phyloP scores from a whole-genome alignment of 2,797 vertebrate species.

The Syngnathus rostellatus region DNA sequence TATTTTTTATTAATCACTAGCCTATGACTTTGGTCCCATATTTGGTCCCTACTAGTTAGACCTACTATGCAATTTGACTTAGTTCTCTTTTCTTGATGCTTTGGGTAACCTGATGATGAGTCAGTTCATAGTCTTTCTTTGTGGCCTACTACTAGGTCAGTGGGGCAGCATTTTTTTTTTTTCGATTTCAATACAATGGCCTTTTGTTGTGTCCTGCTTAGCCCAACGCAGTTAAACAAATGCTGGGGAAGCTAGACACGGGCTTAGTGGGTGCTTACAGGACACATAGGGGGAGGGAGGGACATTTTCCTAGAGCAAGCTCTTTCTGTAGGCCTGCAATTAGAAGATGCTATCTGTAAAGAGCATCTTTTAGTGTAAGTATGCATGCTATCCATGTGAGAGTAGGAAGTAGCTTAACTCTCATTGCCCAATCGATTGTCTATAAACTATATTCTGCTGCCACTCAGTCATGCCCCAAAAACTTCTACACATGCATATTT shows the following conservation, averaged over 20 bases:
- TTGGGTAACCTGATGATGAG: constrained; percentile 42
- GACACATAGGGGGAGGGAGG: constrained; percentile 1
- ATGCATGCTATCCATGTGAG: neutral
- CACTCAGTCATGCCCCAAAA: neutral
- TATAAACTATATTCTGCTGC: neutral
- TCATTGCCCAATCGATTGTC: neutral
- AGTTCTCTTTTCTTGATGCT: constrained; percentile 26
- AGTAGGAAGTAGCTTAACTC: constrained; percentile 2
- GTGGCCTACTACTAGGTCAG: constrained; percentile 60
- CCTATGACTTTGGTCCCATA: too few species aligned
- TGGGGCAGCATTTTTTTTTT: constrained; percentile 40
- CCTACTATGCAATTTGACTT: constrained; percentile 10
- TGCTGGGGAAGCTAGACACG: constrained; percentile 28
- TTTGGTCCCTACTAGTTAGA: too few species aligned
- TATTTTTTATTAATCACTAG: too few species aligned
- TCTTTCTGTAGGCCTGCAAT: constrained; percentile 9
- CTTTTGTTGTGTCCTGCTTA: constrained; percentile 62
- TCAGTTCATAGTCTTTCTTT: constrained; percentile 59
- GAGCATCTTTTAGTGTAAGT: constrained; percentile 13
- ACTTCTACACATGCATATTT: neutral
- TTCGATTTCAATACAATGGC: constrained; percentile 47
- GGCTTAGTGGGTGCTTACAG: constrained; percentile 10
- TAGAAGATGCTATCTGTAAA: constrained; percentile 12
- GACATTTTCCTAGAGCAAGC: constrained; percentile 14
- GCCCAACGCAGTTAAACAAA: constrained; percentile 51